These are phyloP conservation scores for Gymnocypris eckloni DNA, from an alignment of 2,797 vertebrate genomes.

Conservation along the genomic window DNA sequence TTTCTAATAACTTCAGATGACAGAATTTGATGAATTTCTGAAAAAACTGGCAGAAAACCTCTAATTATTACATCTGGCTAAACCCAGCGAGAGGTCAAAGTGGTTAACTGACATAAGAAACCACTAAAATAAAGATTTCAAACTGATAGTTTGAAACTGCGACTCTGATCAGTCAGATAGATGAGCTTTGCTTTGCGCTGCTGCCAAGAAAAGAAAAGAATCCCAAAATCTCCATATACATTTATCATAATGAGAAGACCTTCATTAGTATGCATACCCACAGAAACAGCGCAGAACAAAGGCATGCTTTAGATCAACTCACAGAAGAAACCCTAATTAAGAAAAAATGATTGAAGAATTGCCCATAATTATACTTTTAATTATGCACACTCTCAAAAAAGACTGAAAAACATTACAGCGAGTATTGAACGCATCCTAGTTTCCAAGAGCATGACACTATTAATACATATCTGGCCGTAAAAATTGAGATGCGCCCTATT, in stretches of 20 bases:
- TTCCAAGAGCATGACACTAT: not conserved
- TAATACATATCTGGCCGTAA: constrained; percentile 13
- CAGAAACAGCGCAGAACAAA: constrained; percentile 34
- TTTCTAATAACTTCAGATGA: not conserved
- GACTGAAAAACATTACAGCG: not conserved
- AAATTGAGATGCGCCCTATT: not conserved
- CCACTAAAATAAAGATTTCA: constrained; percentile 25
- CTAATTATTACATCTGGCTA: not conserved
- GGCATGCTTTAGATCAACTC: constrained; percentile 44
- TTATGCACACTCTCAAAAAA: constrained; percentile 25
- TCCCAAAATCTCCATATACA: constrained; percentile 19
- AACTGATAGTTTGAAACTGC: not conserved
- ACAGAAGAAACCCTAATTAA: constrained; percentile 45
- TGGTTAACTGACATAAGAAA: not conserved
- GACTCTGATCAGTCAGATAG: constrained; percentile 17
- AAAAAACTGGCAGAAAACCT: not conserved
- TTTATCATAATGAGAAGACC: constrained; percentile 45
- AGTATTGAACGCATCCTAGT: constrained; percentile 1
- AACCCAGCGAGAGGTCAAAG: not conserved
- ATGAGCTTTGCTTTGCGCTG: not conserved
- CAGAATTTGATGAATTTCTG: not conserved
- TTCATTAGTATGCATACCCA: constrained; percentile 49
- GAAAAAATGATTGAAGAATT: constrained; percentile 41
- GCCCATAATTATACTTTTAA: constrained; percentile 44
- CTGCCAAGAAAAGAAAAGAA: constrained; percentile 43